phyloP scores from a whole-genome alignment of 30 jellyfish, hydroid and myxozoan genomes.

The Sanderia malayensis region DNA sequence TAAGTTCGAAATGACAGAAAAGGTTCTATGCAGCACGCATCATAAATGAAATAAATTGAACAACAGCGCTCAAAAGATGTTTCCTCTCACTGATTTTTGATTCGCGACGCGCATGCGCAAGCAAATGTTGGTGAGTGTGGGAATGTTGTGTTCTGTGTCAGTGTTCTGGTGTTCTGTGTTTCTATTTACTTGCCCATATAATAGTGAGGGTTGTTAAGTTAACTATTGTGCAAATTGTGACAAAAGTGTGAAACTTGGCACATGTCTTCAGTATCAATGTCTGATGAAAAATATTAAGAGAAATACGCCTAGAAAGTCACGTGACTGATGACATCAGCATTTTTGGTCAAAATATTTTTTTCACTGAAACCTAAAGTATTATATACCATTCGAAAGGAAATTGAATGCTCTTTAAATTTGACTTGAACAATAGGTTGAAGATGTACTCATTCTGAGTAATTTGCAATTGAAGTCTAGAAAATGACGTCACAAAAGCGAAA shows the following conservation, averaged over 20 bases:
- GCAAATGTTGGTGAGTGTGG: too few species aligned
- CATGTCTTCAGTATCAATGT: background rate
- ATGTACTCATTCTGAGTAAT: background rate
- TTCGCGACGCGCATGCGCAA: too few species aligned
- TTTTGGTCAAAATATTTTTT: background rate
- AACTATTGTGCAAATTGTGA: background rate
- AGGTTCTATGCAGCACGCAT: too few species aligned
- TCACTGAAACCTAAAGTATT: background rate
- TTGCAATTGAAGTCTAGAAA: background rate
- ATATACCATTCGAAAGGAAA: background rate
- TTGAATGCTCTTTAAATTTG: background rate
- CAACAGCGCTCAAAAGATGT: too few species aligned
- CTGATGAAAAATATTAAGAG: background rate
- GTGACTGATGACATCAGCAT: background rate
- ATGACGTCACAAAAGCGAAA: background rate
- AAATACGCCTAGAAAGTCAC: background rate
- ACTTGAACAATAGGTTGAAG: background rate
- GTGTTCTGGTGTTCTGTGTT: too few species aligned
- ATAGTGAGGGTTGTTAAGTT: background rate
- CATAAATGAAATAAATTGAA: too few species aligned
- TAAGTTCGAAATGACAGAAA: too few species aligned
- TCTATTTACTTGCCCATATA: too few species aligned
- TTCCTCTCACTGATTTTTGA: too few species aligned
- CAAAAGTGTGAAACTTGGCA: background rate
- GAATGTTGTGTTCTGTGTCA: too few species aligned